These are phyloP conservation scores for Aurelia coerulea DNA, from an alignment of 30 jellyfish, hydroid and myxozoan species.

Conservation along the genomic window DNA sequence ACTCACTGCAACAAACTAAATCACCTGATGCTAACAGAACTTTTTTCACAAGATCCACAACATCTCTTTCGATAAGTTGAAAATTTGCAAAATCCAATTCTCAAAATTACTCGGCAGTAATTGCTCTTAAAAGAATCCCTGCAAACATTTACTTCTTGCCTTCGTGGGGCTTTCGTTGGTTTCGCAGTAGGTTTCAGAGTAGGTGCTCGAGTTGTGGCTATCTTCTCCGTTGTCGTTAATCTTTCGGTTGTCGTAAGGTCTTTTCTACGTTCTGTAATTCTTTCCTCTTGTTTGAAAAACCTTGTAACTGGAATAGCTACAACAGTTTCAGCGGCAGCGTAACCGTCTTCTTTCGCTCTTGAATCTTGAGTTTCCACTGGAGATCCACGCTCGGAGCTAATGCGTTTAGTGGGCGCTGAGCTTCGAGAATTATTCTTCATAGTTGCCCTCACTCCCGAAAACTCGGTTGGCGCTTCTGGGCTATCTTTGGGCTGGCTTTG, in stretches of 20 bases:
- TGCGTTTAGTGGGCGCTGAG: no score
- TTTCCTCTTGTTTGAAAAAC: neutral
- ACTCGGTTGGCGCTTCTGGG: neutral
- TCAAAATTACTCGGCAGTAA: slow-evolving; percentile 46
- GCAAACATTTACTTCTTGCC: slow-evolving; percentile 9
- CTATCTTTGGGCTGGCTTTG: neutral
- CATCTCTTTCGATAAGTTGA: slow-evolving; percentile 56
- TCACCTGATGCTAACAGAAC: slow-evolving; percentile 13
- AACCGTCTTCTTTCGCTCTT: neutral
- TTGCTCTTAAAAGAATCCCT: slow-evolving; percentile 35
- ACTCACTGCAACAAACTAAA: neutral
- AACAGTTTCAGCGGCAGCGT: slow-evolving; percentile 32
- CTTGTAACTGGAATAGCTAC: slow-evolving; percentile 8
- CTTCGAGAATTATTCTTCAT: no score
- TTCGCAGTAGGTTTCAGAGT: slow-evolving; percentile 15
- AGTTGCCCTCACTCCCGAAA: neutral
- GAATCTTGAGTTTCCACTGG: no score
- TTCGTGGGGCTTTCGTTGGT: slow-evolving; percentile 11
- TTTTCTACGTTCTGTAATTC: neutral
- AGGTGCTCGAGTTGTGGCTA: slow-evolving; percentile 3
- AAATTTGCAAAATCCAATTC: slow-evolving; percentile 59
- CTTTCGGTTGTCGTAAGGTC: neutral
- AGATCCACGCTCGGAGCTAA: no score
- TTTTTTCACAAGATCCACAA: slow-evolving; percentile 41
- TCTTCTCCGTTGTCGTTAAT: slow-evolving; percentile 13